Evolutionary conservation across 2,113 vertebrate genomes (phyloP).

Genomic region (Paracanthobrama guichenoti): DNA sequence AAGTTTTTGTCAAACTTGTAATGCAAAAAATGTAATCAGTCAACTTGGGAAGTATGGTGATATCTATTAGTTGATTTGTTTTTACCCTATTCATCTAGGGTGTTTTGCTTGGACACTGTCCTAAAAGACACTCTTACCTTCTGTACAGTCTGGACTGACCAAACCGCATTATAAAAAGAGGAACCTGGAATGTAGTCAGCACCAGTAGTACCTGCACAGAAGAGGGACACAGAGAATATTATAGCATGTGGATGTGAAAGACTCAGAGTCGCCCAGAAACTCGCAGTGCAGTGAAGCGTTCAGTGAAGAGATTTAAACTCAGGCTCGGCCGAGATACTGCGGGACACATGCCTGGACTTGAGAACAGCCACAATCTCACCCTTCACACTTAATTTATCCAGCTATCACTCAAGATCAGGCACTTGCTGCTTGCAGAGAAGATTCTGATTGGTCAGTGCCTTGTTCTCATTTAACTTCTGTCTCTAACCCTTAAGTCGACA

Average conservation of each 20-base stretch:
- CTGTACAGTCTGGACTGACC: constrained; percentile 92
- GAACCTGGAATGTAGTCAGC: constrained; percentile 88
- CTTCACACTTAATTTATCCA: not conserved
- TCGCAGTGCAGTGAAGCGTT: constrained; percentile 31
- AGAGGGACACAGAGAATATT: not conserved
- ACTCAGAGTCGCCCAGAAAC: not conserved
- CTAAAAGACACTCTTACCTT: constrained; percentile 73
- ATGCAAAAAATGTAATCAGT: too few species aligned
- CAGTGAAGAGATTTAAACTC: constrained; percentile 26
- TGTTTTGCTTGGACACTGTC: not conserved
- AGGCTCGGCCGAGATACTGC: not conserved
- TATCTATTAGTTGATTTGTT: too few species aligned
- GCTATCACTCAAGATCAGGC: not conserved
- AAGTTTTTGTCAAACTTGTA: too few species aligned
- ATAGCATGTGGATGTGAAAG: not conserved
- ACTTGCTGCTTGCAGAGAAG: not conserved
- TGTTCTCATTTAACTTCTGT: constrained; percentile 27
- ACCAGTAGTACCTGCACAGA: constrained; percentile 83
- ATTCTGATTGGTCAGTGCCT: not conserved
- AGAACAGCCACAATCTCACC: constrained; percentile 1
- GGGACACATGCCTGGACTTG: constrained; percentile 5
- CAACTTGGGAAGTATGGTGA: too few species aligned
- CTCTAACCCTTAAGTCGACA: constrained; percentile 1
- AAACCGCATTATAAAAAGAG: constrained; percentile 83
- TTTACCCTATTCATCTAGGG: too few species aligned